Evolutionary conservation across 2,888 invertebrate species (phyloP), one percentile per base, ranked within the genome.

Genomic region (Cerastis leucographa): DNA sequence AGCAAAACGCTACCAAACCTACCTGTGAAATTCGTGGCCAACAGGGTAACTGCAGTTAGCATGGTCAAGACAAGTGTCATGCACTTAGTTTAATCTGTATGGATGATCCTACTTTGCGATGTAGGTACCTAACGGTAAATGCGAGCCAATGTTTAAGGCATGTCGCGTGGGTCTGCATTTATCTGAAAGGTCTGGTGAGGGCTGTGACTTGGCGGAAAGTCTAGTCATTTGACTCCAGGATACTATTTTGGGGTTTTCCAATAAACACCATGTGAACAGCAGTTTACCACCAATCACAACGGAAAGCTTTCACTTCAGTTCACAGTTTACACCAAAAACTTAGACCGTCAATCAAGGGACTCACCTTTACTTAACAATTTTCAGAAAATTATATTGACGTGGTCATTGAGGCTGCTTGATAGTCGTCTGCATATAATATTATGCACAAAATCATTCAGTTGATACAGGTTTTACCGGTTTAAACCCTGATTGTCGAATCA

Each of bases 401-500:
- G 82, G 85, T 83, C 72, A 84, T 22, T 59, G 11, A 49, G 22
- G 35, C 29, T 17, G 25, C 49, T 54, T 25, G 80, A 64, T 84
- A 73, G 42, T 22, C 29, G 54, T 42, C 40, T 17, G 54, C 25
- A 71, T 44, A 71, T 71, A 64, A 66, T 44, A 69, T 46, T 54
- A n/a, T 29, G 40, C 14, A 59, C 66, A 25, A 35, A 59, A 70
- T 40, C 46, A 64, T n/a, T 42, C n/a, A 64, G 42, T 25, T 42
- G 4, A 64, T 42, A 75, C 22, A 22, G 40, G 51, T 46, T 71
- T 51, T n/a, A 65, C 8, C 1, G n/a, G 17, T 71, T 51, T n/a
- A 65, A 6, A 0, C 19, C 19, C 35, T 22, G 19, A 29, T 51
- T 42, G 11, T 29, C 12, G 54, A 68, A 44, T 35, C 40, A 76